phyloP scores from a whole-genome alignment of 2,888 invertebrate species.

The Apotomis capreana region DNA sequence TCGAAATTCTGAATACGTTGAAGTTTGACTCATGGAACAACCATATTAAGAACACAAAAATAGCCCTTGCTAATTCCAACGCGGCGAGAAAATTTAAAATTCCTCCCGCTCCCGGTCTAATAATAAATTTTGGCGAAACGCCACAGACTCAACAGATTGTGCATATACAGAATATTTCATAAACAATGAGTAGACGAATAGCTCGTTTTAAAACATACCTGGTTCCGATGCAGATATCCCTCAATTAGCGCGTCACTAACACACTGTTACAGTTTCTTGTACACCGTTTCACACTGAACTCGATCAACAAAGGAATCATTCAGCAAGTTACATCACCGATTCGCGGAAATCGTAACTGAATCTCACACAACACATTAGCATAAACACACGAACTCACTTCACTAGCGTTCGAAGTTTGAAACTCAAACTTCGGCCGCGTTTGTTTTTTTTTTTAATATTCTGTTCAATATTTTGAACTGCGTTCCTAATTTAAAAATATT shows the following conservation, averaged over 20 bases:
- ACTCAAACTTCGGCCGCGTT: constrained; percentile 8
- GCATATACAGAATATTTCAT: constrained; percentile 52
- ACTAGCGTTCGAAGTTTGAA: constrained; percentile 36
- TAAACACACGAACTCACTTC: constrained; percentile 50
- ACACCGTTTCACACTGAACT: constrained; percentile 62
- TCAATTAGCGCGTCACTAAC: constrained; percentile 61
- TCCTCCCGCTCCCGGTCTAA: constrained; percentile 61
- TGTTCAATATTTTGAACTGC: constrained; percentile 26
- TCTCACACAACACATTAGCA: constrained; percentile 60
- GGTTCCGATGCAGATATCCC: constrained; percentile 20
- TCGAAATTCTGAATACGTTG: constrained; percentile 21
- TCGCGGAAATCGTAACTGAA: constrained; percentile 63
- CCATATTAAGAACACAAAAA: constrained; percentile 52
- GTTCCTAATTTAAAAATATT: constrained; percentile 59
- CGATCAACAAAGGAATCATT: constrained; percentile 67
- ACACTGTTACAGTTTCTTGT: constrained; percentile 65
- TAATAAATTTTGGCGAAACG: constrained; percentile 75
- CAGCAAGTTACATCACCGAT: constrained; percentile 72
- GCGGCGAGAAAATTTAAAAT: constrained; percentile 65
- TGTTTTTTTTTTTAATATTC: constrained; percentile 7
- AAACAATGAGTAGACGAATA: constrained; percentile 45
- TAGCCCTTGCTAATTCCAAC: constrained; percentile 58
- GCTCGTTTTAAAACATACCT: constrained; percentile 24
- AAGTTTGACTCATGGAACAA: constrained; percentile 31
- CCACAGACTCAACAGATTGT: constrained; percentile 60